A percentile compares a stretch with the other conserved stretches of the same genome.
Evolutionary conservation across 1,140 invertebrate genomes (phyloP).

Genomic region (Calycopis cecrops): DNA sequence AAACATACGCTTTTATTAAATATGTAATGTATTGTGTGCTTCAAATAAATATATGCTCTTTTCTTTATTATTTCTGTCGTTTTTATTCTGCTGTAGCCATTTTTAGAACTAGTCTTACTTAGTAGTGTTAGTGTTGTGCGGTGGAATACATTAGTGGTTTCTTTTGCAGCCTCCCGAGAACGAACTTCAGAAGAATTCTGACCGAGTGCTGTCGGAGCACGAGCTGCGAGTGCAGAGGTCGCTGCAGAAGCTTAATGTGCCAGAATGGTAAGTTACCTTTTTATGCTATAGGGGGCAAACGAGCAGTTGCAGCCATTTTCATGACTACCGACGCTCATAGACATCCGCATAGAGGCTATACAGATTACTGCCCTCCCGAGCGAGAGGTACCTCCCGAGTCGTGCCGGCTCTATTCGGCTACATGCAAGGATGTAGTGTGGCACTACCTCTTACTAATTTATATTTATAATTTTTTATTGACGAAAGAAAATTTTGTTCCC

Average conservation of each 20-base stretch:
- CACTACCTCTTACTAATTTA: too few relatives aligned
- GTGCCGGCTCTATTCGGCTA: too few relatives aligned
- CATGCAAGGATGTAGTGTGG: too few relatives aligned
- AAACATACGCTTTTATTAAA: background rate
- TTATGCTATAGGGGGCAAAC: too few relatives aligned
- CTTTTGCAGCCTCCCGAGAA: slow-evolving; percentile 91
- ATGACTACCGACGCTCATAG: too few relatives aligned
- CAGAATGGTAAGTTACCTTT: slow-evolving; percentile 84
- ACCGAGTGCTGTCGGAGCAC: slow-evolving; percentile 90
- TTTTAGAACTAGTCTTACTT: slow-evolving; percentile 13
- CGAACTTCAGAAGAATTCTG: slow-evolving; percentile 89
- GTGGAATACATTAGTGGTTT: slow-evolving; percentile 14
- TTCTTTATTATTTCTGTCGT: slow-evolving; percentile 8
- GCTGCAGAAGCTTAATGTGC: slow-evolving; percentile 93
- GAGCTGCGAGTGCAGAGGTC: slow-evolving; percentile 94
- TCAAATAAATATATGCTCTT: slow-evolving; percentile 10
- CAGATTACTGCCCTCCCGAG: too few relatives aligned
- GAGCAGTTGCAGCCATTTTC: too few relatives aligned
- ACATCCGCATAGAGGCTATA: too few relatives aligned
- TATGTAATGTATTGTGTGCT: slow-evolving; percentile 9
- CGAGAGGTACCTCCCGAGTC: too few relatives aligned
- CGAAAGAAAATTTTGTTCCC: too few relatives aligned
- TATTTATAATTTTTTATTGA: too few relatives aligned
- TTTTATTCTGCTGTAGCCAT: slow-evolving; percentile 6
- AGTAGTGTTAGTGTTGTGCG: slow-evolving; percentile 14